Percentiles rank a stretch among this genome's conserved stretches.
phyloP scores from a whole-genome alignment of 2,113 vertebrate genomes.

The Thryonomys swinderianus region DNA sequence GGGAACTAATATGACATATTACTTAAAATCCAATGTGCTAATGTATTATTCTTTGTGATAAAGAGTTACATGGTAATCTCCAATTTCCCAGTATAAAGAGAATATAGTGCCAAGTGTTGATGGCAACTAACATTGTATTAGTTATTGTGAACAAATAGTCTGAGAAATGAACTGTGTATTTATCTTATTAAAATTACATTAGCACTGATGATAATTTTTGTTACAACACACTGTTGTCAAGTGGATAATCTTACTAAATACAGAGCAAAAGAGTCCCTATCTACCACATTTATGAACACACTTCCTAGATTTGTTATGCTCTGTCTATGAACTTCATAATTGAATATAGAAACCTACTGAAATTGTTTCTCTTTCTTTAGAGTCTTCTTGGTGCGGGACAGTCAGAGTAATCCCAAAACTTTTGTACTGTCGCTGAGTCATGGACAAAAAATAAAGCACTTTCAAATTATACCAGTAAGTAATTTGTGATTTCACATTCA shows the following conservation, averaged over 20 bases:
- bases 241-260: not conserved
- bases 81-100: not conserved
- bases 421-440: constrained; percentile 98
- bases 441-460: constrained; percentile 98
- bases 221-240: not conserved
- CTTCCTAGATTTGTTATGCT: constrained; percentile 18
- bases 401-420: constrained; percentile 98
- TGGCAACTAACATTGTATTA: not conserved
- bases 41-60: not conserved
- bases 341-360: constrained; percentile 67
- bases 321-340: constrained; percentile 49
- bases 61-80: not conserved
- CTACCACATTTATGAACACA: not conserved
- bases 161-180: constrained; percentile 22
- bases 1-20: not conserved
- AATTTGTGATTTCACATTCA: constrained; percentile 74
- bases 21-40: constrained; percentile 30
- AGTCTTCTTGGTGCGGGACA: constrained; percentile 97
- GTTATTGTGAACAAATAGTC: not conserved
- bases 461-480: constrained; percentile 98
- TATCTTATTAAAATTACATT: constrained; percentile 26
- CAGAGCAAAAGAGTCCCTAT: not conserved
- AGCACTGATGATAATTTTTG: not conserved
- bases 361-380: constrained; percentile 86
- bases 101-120: not conserved